A percentile compares a stretch with the other conserved stretches of the same genome.
These are phyloP conservation scores for Eupeodes corollae DNA, from an alignment of 1,140 invertebrate species.

Conservation along the genomic window DNA sequence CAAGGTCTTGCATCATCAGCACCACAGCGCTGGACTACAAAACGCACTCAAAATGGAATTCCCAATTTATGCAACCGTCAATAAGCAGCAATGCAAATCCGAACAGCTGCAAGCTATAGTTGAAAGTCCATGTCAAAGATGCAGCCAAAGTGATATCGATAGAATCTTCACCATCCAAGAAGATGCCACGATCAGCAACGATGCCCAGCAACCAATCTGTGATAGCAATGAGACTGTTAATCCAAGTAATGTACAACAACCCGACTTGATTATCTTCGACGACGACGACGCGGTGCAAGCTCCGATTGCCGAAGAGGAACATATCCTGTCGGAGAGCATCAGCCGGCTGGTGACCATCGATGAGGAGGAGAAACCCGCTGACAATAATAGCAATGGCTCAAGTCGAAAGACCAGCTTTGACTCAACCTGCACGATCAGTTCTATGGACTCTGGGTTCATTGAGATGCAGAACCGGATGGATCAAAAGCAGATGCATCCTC, in stretches of 20 bases:
- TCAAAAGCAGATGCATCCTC: not conserved
- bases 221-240: too few species aligned
- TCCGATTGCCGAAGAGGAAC: constrained; percentile 11
- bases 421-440: constrained; percentile 35
- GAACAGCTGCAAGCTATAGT: too few species aligned
- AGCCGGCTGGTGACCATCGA: constrained; percentile 5
- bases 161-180: too few species aligned
- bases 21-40: too few species aligned
- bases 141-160: too few species aligned
- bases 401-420: constrained; percentile 37
- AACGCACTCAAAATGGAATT: too few species aligned
- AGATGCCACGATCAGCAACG: too few species aligned
- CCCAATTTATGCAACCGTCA: too few species aligned
- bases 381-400: constrained; percentile 22
- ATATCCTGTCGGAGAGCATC: constrained; percentile 8
- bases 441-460: constrained; percentile 37
- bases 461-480: constrained; percentile 35
- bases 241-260: constrained; percentile 5
- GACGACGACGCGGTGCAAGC: constrained; percentile 11
- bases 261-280: constrained; percentile 10
- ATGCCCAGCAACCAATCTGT: too few species aligned
- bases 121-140: too few species aligned
- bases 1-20: too few species aligned
- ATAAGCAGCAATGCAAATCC: too few species aligned
- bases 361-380: constrained; percentile 17